Percentiles rank a stretch among this genome's conserved stretches.
These are phyloP conservation scores for Pteronura brasiliensis DNA, from an alignment of 2,113 vertebrate genomes.

Conservation along the genomic window DNA sequence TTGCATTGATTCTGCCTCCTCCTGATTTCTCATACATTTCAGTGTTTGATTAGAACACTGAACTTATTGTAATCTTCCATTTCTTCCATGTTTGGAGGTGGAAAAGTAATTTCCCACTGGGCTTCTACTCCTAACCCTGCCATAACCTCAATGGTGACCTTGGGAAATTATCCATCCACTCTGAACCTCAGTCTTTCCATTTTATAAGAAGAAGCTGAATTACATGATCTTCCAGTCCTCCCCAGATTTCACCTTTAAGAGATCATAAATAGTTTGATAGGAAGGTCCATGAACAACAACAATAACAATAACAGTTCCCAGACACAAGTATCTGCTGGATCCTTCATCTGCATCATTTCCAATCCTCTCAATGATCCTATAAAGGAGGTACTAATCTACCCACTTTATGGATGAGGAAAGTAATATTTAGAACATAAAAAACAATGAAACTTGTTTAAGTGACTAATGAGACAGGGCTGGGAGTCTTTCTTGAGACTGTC, in stretches of 20 bases:
- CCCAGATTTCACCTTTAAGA: background rate
- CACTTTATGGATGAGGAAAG: background rate
- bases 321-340: background rate
- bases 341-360: background rate
- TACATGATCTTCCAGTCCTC: background rate
- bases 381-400: background rate
- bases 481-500: background rate
- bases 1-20: background rate
- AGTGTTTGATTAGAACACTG: background rate
- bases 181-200: background rate
- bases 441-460: background rate
- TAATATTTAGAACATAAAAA: background rate
- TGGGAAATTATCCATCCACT: background rate
- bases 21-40: background rate
- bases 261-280: background rate
- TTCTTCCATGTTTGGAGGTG: background rate
- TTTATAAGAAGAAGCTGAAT: background rate
- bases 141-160: background rate
- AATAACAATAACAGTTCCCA: background rate
- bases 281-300: background rate
- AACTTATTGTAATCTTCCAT: background rate
- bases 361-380: background rate
- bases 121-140: background rate
- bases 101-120: background rate
- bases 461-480: background rate